Conservation (phyloP, 1,140 invertebrate genomes). For the Acromyrmex heyeri region DNA sequence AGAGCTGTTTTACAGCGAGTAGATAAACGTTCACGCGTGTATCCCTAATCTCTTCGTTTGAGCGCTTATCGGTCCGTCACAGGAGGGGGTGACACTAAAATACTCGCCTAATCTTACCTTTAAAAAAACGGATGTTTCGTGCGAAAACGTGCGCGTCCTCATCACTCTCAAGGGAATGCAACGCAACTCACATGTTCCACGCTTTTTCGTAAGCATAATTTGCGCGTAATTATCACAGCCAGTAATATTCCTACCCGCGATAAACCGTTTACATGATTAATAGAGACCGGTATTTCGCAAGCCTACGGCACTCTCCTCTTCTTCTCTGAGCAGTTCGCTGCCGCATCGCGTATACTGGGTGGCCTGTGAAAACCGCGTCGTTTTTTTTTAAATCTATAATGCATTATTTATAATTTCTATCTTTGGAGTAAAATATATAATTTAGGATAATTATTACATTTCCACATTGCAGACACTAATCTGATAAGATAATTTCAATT, state of each 20-base stretch:
- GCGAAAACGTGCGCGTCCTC: constrained; percentile 24
- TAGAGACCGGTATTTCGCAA: constrained; percentile 83
- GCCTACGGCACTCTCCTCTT: constrained; percentile 70
- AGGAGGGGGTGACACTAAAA: constrained; percentile 35
- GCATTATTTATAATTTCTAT: not conserved
- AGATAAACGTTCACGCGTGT: constrained; percentile 17
- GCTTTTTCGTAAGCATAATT: constrained; percentile 78
- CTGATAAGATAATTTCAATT: not conserved
- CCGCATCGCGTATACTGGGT: constrained; percentile 33
- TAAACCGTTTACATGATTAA: constrained; percentile 86
- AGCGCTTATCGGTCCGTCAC: constrained; percentile 38
- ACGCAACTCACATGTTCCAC: constrained; percentile 13
- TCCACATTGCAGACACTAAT: not conserved
- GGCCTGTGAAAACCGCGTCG: constrained; percentile 10
- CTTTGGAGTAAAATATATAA: not conserved
- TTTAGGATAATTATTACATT: not conserved
- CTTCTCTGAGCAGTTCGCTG: constrained; percentile 57
- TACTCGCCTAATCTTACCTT: constrained; percentile 22
- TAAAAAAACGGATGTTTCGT: constrained; percentile 28
- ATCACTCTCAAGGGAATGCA: not conserved
- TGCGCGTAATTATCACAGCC: constrained; percentile 82
- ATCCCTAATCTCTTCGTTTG: constrained; percentile 45
- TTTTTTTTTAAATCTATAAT: not conserved
- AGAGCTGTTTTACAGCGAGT: constrained; percentile 30
- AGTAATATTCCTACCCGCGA: constrained; percentile 83